Evolutionary conservation across 2,113 vertebrate genomes (phyloP).

Genomic region (Oreochromis niloticus): DNA sequence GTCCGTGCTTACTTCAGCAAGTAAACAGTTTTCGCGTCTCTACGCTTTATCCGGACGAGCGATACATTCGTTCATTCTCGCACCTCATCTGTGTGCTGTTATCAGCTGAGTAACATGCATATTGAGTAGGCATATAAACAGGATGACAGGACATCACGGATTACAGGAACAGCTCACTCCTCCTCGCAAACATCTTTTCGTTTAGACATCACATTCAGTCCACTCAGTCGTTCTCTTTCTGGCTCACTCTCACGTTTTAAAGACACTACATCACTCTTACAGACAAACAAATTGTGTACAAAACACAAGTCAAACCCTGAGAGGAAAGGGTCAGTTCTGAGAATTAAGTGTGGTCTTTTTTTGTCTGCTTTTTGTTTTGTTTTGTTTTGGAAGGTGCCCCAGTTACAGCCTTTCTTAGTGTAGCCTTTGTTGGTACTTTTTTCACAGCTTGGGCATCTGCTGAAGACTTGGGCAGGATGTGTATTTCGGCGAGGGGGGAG

Average conservation of each 20-base stretch:
- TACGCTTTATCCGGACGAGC: neutral
- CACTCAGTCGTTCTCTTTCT: slow-evolving; percentile 16
- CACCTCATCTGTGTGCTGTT: slow-evolving; percentile 27
- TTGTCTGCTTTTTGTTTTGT: neutral
- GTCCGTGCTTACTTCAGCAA: slow-evolving; percentile 11
- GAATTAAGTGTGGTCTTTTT: neutral
- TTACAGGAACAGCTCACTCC: slow-evolving; percentile 61
- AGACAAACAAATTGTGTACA: neutral
- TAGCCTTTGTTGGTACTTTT: slow-evolving; percentile 29
- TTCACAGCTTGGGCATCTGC: slow-evolving; percentile 39
- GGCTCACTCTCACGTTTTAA: neutral
- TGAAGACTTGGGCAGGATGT: neutral
- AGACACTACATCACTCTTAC: neutral
- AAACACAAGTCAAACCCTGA: neutral
- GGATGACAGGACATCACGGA: slow-evolving; percentile 51
- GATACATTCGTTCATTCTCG: slow-evolving; percentile 7
- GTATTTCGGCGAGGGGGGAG: neutral
- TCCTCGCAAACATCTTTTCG: slow-evolving; percentile 49
- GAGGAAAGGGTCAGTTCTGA: slow-evolving; percentile 19
- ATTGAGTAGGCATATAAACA: slow-evolving; percentile 57
- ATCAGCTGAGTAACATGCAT: slow-evolving; percentile 59
- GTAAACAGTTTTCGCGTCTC: neutral
- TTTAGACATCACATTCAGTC: slow-evolving; percentile 38
- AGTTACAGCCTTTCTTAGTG: neutral
- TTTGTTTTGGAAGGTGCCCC: slow-evolving; percentile 2